These are phyloP conservation scores for Clavelina lepadiformis DNA, from an alignment of 23 tunicate species.

Conservation along the genomic window DNA sequence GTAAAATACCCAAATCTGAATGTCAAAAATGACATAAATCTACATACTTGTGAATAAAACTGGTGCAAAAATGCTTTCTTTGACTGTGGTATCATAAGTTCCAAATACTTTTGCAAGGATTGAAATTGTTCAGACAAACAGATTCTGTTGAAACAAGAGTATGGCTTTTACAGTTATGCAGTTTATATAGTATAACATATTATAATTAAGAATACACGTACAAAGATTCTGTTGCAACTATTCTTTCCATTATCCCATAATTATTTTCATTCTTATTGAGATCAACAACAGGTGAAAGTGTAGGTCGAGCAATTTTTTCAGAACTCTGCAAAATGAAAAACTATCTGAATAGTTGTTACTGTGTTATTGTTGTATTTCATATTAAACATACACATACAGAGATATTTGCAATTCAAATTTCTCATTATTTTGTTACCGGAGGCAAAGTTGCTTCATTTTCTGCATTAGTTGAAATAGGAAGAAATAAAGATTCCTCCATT, in stretches of 20 bases:
- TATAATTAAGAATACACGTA: not conserved
- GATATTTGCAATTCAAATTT: too few species aligned
- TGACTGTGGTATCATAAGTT: slow-evolving; percentile 37
- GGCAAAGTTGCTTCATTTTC: too few species aligned
- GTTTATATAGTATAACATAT: too few species aligned
- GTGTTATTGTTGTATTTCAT: too few species aligned
- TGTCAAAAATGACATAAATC: not conserved
- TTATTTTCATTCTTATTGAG: slow-evolving; percentile 21
- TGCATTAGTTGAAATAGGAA: too few species aligned
- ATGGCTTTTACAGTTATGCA: too few species aligned
- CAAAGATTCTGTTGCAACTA: slow-evolving; percentile 85
- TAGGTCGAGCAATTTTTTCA: slow-evolving; percentile 5
- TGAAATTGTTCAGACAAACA: slow-evolving; percentile 62
- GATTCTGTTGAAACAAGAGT: slow-evolving; percentile 17
- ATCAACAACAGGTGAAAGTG: slow-evolving; percentile 18
- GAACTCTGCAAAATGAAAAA: not conserved
- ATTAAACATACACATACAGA: too few species aligned
- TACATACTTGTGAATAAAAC: slow-evolving; percentile 67
- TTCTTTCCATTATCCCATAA: slow-evolving; percentile 58
- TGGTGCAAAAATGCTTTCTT: slow-evolving; percentile 76
- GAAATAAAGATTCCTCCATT: slow-evolving; percentile 33
- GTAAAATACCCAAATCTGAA: too few species aligned
- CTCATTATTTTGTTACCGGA: too few species aligned
- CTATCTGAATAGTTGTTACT: too few species aligned
- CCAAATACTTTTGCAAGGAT: slow-evolving; percentile 34